Evolutionary conservation across 2,888 invertebrate genomes (phyloP).

Genomic region (Folsomia candida): DNA sequence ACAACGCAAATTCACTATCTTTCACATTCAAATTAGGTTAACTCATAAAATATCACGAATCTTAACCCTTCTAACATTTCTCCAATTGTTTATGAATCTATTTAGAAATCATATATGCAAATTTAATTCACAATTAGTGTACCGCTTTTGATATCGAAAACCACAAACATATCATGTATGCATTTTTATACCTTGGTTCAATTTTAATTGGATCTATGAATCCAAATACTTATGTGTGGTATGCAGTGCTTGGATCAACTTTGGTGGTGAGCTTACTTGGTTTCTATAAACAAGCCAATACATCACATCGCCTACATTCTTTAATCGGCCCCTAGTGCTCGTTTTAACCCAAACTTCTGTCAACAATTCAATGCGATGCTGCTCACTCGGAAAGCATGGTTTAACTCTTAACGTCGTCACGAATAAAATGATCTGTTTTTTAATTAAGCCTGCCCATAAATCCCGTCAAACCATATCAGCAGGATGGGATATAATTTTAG

Average conservation of each 20-base stretch:
- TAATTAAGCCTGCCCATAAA: neutral
- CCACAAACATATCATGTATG: neutral
- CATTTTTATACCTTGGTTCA: neutral
- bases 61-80: no score
- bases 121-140: neutral
- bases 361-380: no score
- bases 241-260: conserved; percentile 6
- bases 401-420: neutral
- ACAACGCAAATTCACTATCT: no score
- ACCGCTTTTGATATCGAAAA: neutral
- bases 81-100: no score
- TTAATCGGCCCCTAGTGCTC: conserved; percentile 4
- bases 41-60: no score
- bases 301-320: conserved; percentile 26
- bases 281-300: conserved; percentile 32
- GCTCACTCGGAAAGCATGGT: no score
- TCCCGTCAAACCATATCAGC: neutral
- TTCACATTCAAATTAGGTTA: no score
- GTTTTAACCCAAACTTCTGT: neutral
- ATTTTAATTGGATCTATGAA: conserved; percentile 11
- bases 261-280: conserved; percentile 18
- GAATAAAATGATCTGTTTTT: neutral
- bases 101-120: neutral
- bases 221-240: no score
- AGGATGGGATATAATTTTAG: neutral